Base-by-base conservation (phyloP, 2,888 invertebrate species). In the Cephus pulcher region DNA sequence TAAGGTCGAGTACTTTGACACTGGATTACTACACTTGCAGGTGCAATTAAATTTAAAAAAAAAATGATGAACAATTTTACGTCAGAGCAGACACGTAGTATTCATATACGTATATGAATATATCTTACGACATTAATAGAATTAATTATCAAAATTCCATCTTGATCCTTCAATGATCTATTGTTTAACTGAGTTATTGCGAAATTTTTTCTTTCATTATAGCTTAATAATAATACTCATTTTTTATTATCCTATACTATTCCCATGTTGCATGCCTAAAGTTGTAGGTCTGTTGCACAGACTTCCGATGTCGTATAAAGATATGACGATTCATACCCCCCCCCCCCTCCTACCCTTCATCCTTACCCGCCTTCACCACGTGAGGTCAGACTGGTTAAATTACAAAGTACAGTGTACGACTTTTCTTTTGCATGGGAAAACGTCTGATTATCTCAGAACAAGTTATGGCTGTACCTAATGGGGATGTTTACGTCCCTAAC, bases 1-100 rank as follows among this genome's bases (percentile, higher is more conserved):
- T 84, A 85, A 69, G 82, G 82, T 84, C 85, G 83, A 81, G 81
- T 81, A 78, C 82, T 82, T 81, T 81, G 81, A 81, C 78, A 82
- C 78, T 78, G 33, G 71, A 23, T 56, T 56, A 23, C 56, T 56
- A 56, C 56, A 56, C 23, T 23, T 56, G 9, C 23, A 9, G 56
- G 23, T 56, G 56, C 56, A 23, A 56, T 56, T 56, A 56, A 56
- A 56, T 56, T 15, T 1, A 56, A 56, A 23, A 35, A 34, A 35
- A 35, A 12, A 4, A 35, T 35, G 3, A 40, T 40, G 15, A 23
- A 2, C 1, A 56, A 56, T 6, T 56, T 56, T 23, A 23, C 23
- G 9, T 23, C 56, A 9, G 0, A 56, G 6, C 56, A 6, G 6
- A 6, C 6, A 15, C 40, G 9, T 56, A 6, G 2, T 56, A 56